Conservation (phyloP, 2,888 invertebrate species). For the Euplagia quadripunctaria region DNA sequence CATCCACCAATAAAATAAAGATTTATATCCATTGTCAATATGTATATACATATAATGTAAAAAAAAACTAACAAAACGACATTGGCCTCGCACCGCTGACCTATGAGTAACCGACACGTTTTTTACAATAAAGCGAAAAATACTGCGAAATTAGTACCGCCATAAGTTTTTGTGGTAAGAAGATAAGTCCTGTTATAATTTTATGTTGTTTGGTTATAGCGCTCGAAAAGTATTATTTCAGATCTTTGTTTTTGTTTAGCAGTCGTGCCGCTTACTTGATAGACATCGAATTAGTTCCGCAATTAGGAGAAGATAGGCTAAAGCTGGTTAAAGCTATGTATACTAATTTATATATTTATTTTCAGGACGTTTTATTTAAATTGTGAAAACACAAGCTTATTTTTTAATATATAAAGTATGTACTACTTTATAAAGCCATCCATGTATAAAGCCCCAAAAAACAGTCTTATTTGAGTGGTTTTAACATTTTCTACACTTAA, state of each 20-base stretch:
- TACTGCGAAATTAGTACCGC: slow-evolving; percentile 52
- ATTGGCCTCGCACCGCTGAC: slow-evolving; percentile 76
- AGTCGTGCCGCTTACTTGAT: slow-evolving; percentile 8
- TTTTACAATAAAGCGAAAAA: slow-evolving; percentile 60
- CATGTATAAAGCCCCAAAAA: neutral
- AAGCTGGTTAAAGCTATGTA: slow-evolving; percentile 1
- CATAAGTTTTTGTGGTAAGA: slow-evolving; percentile 25
- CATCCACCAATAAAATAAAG: slow-evolving; percentile 51
- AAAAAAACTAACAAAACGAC: slow-evolving; percentile 59
- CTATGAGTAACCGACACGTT: slow-evolving; percentile 78
- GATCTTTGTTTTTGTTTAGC: slow-evolving; percentile 12
- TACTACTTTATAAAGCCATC: no score
- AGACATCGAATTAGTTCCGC: slow-evolving; percentile 15
- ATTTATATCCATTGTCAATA: slow-evolving; percentile 57
- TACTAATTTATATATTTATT: neutral
- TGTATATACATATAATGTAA: slow-evolving; percentile 52
- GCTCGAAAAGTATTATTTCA: neutral
- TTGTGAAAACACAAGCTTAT: neutral
- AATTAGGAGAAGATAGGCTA: neutral
- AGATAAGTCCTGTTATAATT: slow-evolving; percentile 26
- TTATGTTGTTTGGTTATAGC: neutral
- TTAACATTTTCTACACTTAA: neutral
- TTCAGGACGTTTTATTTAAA: neutral
- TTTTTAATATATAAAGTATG: neutral
- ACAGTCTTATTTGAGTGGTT: neutral